Conservation (phyloP, 2,888 invertebrate species). For the Embidobia sp. region DNA sequence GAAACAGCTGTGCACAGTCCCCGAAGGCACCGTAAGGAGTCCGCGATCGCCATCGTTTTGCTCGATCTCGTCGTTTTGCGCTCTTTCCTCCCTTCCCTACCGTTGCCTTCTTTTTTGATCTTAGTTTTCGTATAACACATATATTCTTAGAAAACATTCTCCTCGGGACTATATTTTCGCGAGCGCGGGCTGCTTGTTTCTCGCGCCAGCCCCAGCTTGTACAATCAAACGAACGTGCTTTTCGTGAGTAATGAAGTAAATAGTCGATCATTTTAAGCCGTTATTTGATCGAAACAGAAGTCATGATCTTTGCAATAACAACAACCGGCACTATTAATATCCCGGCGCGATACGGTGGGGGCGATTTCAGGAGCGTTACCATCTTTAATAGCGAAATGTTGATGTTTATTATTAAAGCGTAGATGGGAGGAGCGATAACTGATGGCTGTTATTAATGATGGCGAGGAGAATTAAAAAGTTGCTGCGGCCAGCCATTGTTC, state of each 20-base stretch:
- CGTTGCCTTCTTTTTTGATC: slow-evolving; percentile 43
- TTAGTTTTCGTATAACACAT: slow-evolving; percentile 62
- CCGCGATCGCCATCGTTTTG: slow-evolving; percentile 45
- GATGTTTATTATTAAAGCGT: slow-evolving; percentile 22
- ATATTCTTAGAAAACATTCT: slow-evolving; percentile 64
- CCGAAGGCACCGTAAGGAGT: slow-evolving; percentile 65
- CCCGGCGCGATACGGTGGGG: neutral
- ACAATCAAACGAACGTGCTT: slow-evolving; percentile 61
- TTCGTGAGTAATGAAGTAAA: slow-evolving; percentile 50
- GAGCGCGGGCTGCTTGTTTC: slow-evolving; percentile 31
- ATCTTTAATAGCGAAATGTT: slow-evolving; percentile 32
- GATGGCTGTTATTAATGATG: slow-evolving; percentile 34
- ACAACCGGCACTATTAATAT: slow-evolving; percentile 47
- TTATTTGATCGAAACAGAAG: slow-evolving; percentile 48
- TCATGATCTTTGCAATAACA: slow-evolving; percentile 46
- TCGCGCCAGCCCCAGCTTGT: slow-evolving; percentile 35
- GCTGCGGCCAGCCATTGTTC: neutral
- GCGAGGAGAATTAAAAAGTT: slow-evolving; percentile 18
- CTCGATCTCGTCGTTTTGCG: slow-evolving; percentile 46
- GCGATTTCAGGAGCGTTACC: neutral
- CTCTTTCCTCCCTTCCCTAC: slow-evolving; percentile 19
- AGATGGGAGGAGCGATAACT: slow-evolving; percentile 6
- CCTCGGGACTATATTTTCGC: slow-evolving; percentile 57
- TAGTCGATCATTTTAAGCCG: slow-evolving; percentile 50
- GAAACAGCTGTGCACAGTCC: slow-evolving; percentile 77